Percentiles rank a stretch among this genome's conserved stretches.
Evolutionary conservation across 2,797 vertebrate species (phyloP).

Genomic region (Rhinichthys osculus): DNA sequence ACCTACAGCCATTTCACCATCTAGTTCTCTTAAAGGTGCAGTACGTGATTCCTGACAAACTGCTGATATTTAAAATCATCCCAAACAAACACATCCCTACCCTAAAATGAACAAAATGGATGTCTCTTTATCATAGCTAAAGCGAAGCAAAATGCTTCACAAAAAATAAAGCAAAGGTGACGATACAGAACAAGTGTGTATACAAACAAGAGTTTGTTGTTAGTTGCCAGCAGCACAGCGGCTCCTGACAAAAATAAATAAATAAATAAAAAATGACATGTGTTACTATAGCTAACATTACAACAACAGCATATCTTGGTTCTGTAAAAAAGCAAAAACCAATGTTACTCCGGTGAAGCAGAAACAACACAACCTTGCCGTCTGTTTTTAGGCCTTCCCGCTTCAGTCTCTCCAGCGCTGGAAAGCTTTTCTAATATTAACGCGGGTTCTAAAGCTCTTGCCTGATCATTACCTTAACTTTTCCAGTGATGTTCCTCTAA

Average conservation of each 20-base stretch:
- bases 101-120: neutral
- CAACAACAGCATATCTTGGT: neutral
- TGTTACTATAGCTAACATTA: too few relatives aligned
- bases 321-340: neutral
- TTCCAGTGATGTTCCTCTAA: neutral
- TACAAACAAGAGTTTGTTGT: too few relatives aligned
- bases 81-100: neutral
- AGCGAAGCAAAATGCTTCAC: neutral
- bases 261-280: too few relatives aligned
- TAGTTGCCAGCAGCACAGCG: neutral
- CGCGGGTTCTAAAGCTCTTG: neutral
- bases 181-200: too few relatives aligned
- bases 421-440: neutral
- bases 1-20: neutral
- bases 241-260: too few relatives aligned
- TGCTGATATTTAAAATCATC: neutral
- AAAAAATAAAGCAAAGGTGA: neutral
- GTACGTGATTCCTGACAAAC: neutral
- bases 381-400: neutral
- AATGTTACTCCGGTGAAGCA: neutral
- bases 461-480: neutral
- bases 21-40: neutral
- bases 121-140: neutral
- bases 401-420: neutral
- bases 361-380: neutral